Evolutionary conservation across 2,797 vertebrate genomes (phyloP).

Genomic region (Eutrigla gurnardus): DNA sequence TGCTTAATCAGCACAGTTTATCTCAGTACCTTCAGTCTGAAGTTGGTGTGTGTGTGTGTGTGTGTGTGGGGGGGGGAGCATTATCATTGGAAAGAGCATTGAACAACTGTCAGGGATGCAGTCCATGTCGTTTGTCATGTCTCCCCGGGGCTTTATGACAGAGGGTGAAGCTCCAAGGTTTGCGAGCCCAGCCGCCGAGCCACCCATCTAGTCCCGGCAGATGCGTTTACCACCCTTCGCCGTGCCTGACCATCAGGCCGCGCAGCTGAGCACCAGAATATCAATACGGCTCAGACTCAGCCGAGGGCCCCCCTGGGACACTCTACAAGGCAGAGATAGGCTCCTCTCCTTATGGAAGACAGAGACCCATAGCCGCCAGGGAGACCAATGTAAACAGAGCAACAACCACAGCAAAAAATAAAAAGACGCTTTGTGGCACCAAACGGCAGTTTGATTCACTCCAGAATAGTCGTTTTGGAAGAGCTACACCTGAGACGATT

Average conservation of each 20-base stretch:
- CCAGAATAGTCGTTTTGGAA: constrained; percentile 40
- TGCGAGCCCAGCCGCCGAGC: constrained; percentile 53
- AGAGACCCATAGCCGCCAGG: constrained; percentile 52
- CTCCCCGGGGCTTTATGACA: constrained; percentile 74
- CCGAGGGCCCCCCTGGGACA: constrained; percentile 66
- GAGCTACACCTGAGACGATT: constrained; percentile 64
- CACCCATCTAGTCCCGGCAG: constrained; percentile 75
- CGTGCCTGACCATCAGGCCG: constrained; percentile 71
- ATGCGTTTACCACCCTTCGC: constrained; percentile 67
- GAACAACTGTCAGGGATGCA: constrained; percentile 79
- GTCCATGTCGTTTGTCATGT: constrained; percentile 80
- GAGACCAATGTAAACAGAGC: constrained; percentile 58
- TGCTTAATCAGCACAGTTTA: constrained; percentile 58
- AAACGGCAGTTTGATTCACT: constrained; percentile 66
- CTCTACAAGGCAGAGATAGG: constrained; percentile 67
- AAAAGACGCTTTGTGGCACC: constrained; percentile 44
- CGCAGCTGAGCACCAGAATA: constrained; percentile 82
- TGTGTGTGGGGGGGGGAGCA: constrained; percentile 49
- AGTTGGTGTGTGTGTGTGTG: constrained; percentile 16
- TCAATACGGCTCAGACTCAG: constrained; percentile 73
- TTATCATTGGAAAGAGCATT: constrained; percentile 76
- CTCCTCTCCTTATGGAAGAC: constrained; percentile 59
- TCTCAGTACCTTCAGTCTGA: constrained; percentile 48
- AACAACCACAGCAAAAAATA: no score
- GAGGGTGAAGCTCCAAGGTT: constrained; percentile 61